phyloP scores from a whole-genome alignment of 1,140 invertebrate species.

The Anastrepha ludens region DNA sequence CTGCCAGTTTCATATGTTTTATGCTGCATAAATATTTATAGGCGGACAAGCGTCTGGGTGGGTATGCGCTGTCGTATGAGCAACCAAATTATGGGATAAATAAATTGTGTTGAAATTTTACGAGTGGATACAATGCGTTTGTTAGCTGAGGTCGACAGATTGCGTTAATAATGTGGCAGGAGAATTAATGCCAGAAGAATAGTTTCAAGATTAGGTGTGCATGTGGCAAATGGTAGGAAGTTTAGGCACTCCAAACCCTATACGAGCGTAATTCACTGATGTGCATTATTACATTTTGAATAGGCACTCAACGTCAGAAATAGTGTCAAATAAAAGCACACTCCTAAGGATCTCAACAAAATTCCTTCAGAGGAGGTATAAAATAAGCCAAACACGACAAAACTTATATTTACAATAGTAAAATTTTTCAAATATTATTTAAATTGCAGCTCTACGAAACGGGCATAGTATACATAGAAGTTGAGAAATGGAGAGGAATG shows the following conservation, averaged over 20 bases:
- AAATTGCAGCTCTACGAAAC: no score
- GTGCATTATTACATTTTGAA: no score
- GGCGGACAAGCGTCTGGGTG: neutral
- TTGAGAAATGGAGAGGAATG: no score
- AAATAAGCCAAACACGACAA: no score
- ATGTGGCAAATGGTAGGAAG: neutral
- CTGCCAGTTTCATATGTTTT: neutral
- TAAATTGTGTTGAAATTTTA: conserved; percentile 10
- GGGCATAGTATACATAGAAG: no score
- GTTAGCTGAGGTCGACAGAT: conserved; percentile 5
- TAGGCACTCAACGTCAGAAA: neutral
- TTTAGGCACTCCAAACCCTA: neutral
- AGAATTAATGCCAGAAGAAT: neutral
- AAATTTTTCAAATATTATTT: no score
- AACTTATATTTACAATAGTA: no score
- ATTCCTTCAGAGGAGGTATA: no score
- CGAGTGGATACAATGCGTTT: neutral
- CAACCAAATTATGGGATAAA: conserved; percentile 27
- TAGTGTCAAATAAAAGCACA: neutral
- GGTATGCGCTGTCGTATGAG: neutral
- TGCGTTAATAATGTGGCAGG: neutral
- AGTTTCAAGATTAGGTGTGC: neutral
- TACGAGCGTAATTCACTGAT: neutral
- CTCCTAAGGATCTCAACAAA: no score
- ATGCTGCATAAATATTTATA: neutral